These are phyloP conservation scores for Monochamus saltuarius DNA, from an alignment of 1,140 invertebrate species.

Conservation along the genomic window DNA sequence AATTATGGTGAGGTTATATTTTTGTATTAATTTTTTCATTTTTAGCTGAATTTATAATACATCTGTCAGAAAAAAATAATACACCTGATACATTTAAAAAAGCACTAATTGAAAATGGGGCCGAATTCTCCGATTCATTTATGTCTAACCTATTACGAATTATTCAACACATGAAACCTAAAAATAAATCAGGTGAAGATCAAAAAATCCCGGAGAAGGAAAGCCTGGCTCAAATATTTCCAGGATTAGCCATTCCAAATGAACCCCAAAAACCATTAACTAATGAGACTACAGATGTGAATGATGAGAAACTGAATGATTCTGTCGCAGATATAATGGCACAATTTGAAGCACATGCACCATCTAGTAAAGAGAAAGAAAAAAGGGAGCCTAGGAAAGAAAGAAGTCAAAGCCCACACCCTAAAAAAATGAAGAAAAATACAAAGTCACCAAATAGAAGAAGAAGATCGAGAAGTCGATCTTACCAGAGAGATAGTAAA, in stretches of 20 bases:
- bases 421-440: slow-evolving; percentile 26
- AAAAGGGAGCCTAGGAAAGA: slow-evolving; percentile 11
- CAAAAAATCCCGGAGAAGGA: slow-evolving; percentile 54
- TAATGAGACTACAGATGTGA: slow-evolving; percentile 42
- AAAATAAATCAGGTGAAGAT: slow-evolving; percentile 28
- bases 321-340: slow-evolving; percentile 83
- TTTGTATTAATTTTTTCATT: slow-evolving; percentile 45
- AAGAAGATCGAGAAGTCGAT: slow-evolving; percentile 46
- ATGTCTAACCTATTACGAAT: slow-evolving; percentile 88
- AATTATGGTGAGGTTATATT: slow-evolving; percentile 18
- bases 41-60: slow-evolving; percentile 95
- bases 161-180: slow-evolving; percentile 91
- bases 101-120: slow-evolving; percentile 86
- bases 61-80: slow-evolving; percentile 85
- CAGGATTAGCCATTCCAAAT: slow-evolving; percentile 88
- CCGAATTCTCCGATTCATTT: slow-evolving; percentile 93
- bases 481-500: slow-evolving; percentile 41
- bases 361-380: slow-evolving; percentile 51
- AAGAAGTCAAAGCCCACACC: slow-evolving; percentile 20
- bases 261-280: slow-evolving; percentile 59
- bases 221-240: slow-evolving; percentile 76
- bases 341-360: slow-evolving; percentile 84
- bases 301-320: slow-evolving; percentile 53
- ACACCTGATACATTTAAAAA: slow-evolving; percentile 87
- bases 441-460: slow-evolving; percentile 41